A percentile compares a stretch with the other conserved stretches of the same genome.
These are phyloP conservation scores for Atopsyche davidsoni DNA, from an alignment of 1,140 invertebrate species.

Conservation along the genomic window DNA sequence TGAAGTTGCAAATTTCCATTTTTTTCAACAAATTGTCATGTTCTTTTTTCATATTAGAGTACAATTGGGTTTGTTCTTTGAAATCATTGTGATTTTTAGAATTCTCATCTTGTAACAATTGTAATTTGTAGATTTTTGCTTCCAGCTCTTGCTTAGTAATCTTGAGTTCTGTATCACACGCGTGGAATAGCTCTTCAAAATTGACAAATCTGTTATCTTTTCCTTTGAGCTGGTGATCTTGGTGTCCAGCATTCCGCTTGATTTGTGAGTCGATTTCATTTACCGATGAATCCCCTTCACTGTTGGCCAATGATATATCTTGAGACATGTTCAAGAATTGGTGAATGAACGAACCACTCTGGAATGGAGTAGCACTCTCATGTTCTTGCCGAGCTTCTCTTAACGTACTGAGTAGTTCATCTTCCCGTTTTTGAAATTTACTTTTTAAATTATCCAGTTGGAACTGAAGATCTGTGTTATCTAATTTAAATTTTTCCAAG, in stretches of 20 bases:
- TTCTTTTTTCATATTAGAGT: constrained; percentile 1
- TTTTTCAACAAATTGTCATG: constrained; percentile 2
- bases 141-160: neutral
- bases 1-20: no score
- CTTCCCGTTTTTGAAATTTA: constrained; percentile 33
- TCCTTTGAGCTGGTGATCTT: neutral
- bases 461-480: constrained; percentile 34
- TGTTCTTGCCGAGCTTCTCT: constrained; percentile 30
- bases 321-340: constrained; percentile 19
- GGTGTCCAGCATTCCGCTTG: no score
- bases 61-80: constrained; percentile 7
- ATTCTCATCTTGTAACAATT: neutral
- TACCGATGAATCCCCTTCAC: no score
- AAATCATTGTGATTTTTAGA: constrained; percentile 3
- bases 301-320: constrained; percentile 13
- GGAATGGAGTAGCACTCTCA: neutral
- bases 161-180: neutral
- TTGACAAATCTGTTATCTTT: no score
- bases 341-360: neutral
- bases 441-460: constrained; percentile 33
- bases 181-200: no score
- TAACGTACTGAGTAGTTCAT: constrained; percentile 31
- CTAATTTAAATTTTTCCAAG: constrained; percentile 2
- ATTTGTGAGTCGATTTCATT: no score
- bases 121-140: neutral